Percentiles rank a stretch among this genome's conserved stretches.
These are phyloP conservation scores for Caenorhabditis japonica DNA, from an alignment of 2,888 invertebrate species.

Conservation along the genomic window DNA sequence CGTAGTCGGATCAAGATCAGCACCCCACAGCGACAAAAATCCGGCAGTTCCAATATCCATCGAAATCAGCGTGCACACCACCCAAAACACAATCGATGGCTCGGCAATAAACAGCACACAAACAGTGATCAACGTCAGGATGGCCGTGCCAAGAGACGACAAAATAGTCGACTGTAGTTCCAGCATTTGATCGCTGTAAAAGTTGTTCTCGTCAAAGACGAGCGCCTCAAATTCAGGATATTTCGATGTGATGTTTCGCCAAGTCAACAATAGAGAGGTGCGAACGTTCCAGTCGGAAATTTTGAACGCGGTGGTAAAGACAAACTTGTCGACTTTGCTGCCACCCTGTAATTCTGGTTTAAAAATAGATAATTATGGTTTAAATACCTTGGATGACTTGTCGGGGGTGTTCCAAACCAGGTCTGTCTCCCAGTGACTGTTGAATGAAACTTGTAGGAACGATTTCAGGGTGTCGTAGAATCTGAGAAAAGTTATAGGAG, in stretches of 20 bases:
- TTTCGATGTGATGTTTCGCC: constrained; percentile 74
- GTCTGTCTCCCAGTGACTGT: constrained; percentile 74
- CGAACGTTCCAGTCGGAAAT: constrained; percentile 73
- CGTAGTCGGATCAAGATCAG: constrained; percentile 76
- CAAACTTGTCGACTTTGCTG: constrained; percentile 73
- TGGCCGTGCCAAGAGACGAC: constrained; percentile 75
- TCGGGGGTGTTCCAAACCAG: constrained; percentile 68
- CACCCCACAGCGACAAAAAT: constrained; percentile 76
- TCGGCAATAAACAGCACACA: constrained; percentile 76
- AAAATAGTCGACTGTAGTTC: constrained; percentile 73
- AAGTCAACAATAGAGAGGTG: constrained; percentile 70
- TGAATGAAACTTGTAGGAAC: constrained; percentile 74
- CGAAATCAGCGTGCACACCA: constrained; percentile 74
- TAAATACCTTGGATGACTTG: constrained; percentile 25
- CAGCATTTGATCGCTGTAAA: constrained; percentile 76
- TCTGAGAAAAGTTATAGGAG: constrained; percentile 13
- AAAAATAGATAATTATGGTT: background rate
- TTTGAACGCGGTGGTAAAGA: constrained; percentile 75
- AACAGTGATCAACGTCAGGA: constrained; percentile 71
- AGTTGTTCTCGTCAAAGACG: constrained; percentile 77
- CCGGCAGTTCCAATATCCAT: constrained; percentile 75
- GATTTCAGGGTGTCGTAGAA: constrained; percentile 74
- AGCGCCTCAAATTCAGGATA: constrained; percentile 76
- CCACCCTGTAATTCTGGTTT: constrained; percentile 57
- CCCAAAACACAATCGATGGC: constrained; percentile 76